Evolutionary conservation across 2,888 invertebrate species (phyloP).

Genomic region (Eudemis profundana): DNA sequence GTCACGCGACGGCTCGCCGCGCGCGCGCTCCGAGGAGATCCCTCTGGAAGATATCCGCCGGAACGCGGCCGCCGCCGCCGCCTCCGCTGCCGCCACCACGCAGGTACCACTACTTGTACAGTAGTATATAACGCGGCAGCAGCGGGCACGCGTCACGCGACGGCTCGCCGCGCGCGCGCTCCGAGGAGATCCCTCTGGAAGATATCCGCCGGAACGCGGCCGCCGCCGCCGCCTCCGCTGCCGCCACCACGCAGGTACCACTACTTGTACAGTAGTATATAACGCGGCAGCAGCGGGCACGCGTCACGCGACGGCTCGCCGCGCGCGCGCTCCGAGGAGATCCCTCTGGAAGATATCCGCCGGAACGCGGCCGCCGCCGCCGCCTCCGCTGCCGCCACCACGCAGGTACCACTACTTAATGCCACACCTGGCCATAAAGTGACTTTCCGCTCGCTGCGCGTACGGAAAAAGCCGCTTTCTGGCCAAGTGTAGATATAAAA

Average conservation of each 20-base stretch:
- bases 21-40: slow-evolving; percentile 93
- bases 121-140: slow-evolving; percentile 74
- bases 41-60: slow-evolving; percentile 91
- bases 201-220: slow-evolving; percentile 87
- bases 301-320: slow-evolving; percentile 91
- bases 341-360: slow-evolving; percentile 92
- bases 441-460: no score
- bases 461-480: no score
- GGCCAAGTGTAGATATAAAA: no score
- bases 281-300: slow-evolving; percentile 74
- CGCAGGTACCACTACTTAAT: background rate
- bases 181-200: slow-evolving; percentile 93
- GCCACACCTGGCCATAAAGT: no score
- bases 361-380: slow-evolving; percentile 80
- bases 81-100: background rate
- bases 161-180: slow-evolving; percentile 90
- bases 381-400: slow-evolving; percentile 44
- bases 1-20: slow-evolving; percentile 90
- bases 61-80: slow-evolving; percentile 75
- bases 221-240: slow-evolving; percentile 62
- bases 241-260: background rate
- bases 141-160: slow-evolving; percentile 87
- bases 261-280: slow-evolving; percentile 64
- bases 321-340: slow-evolving; percentile 92
- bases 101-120: slow-evolving; percentile 45